Conservation (phyloP, 2,113 vertebrate genomes). For the Catharus fuscescens region DNA sequence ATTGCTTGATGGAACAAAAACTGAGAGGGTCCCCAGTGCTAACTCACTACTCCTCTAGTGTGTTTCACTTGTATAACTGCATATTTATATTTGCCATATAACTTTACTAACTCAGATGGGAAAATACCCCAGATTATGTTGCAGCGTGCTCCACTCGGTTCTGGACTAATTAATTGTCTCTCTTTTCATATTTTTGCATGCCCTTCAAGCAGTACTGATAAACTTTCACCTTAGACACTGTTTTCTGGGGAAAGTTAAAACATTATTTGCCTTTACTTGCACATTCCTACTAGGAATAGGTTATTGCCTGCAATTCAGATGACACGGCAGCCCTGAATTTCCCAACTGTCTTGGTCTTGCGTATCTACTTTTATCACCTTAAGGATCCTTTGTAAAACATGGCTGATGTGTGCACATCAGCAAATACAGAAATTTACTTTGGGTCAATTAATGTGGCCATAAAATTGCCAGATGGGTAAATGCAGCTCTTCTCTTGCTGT, state of each 20-base stretch:
- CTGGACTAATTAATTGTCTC: not conserved
- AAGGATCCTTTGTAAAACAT: not conserved
- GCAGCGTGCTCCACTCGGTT: accelerated
- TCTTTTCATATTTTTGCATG: not conserved
- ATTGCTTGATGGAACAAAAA: accelerated
- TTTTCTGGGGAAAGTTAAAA: not conserved
- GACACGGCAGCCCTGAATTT: not conserved
- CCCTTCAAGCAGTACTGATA: not conserved
- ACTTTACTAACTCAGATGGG: not conserved
- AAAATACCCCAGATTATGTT: not conserved
- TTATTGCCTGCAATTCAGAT: not conserved
- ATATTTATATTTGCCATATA: not conserved
- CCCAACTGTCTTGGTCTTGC: not conserved
- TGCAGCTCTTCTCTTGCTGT: not conserved
- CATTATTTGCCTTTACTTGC: not conserved
- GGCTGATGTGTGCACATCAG: not conserved
- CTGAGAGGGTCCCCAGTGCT: not conserved
- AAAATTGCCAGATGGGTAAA: constrained; percentile 28
- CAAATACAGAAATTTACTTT: not conserved
- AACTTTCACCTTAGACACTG: not conserved
- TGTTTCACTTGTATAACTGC: not conserved
- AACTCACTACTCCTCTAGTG: not conserved
- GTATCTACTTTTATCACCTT: not conserved
- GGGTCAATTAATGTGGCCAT: not conserved
- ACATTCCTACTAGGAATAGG: not conserved